A percentile compares a stretch with the other conserved stretches of the same genome.
phyloP scores from a whole-genome alignment of 2,113 vertebrate genomes.

The Agelaius tricolor region DNA sequence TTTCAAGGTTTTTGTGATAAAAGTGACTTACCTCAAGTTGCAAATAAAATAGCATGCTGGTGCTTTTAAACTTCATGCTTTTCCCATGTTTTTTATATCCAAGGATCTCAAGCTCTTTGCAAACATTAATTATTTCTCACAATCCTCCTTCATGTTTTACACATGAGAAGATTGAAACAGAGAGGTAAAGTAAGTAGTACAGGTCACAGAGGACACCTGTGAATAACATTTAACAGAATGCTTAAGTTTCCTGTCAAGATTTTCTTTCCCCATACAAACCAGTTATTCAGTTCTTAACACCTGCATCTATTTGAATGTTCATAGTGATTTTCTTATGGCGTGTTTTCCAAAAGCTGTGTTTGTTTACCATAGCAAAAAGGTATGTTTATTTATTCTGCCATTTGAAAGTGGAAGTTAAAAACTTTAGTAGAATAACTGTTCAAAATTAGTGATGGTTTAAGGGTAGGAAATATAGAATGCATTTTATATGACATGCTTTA shows the following conservation, averaged over 20 bases:
- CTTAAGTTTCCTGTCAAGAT: background rate
- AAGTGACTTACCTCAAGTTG: background rate
- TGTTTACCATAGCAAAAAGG: background rate
- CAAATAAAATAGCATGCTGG: background rate
- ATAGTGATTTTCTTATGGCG: background rate
- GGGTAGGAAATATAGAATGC: background rate
- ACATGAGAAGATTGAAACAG: constrained; percentile 21
- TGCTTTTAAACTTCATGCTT: constrained; percentile 1
- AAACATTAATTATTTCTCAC: constrained; percentile 58
- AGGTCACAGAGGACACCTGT: constrained; percentile 61
- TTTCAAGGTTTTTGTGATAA: constrained; percentile 34
- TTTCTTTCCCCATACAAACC: background rate
- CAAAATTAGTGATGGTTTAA: background rate
- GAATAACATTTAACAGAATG: constrained; percentile 22
- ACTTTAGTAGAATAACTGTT: background rate
- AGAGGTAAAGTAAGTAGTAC: constrained; percentile 59
- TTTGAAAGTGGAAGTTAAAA: background rate
- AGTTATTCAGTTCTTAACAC: background rate
- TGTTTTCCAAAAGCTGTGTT: background rate
- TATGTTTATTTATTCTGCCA: background rate
- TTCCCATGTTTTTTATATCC: background rate
- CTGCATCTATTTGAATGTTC: background rate
- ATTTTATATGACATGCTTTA: background rate
- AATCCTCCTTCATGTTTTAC: constrained; percentile 42
- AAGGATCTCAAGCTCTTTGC: constrained; percentile 45